Base-by-base conservation (phyloP, 2,797 vertebrate species). In the Crenuchus spilurus region DNA sequence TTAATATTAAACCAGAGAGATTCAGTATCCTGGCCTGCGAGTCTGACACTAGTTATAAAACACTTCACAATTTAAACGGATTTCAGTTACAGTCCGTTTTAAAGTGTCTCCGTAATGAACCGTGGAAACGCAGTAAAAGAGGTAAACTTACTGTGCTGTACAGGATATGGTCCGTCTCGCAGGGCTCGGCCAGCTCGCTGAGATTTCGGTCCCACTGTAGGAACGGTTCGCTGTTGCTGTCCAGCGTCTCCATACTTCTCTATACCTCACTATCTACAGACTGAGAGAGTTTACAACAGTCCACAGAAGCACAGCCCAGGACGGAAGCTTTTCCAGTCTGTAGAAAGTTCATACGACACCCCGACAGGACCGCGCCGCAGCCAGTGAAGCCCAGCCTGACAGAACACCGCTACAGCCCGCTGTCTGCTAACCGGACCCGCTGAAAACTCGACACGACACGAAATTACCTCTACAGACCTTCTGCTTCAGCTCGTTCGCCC, bases 161-260 rank as follows among this genome's bases (percentile, higher is more conserved):
- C 63, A 95, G 88, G 37, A 93, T 92, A 20, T 86, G 90, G 74
- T 98, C 96, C 68, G 89, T 85, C 37, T 98, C 97, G 0, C 89
- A 94, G 10, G 89, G 83, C 82, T 98, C 97, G 13, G 96, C 97
- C 88, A 98, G 90, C 89, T 98, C 97, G 83, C 97, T 97, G 70
- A 98, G 94, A 87, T 96, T 98, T 78, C 95, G 89, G 88, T 97
- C 97, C 97, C 96, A 97, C 65, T 95, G 95, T 33, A 96, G 85
- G 65, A 95, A 91, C 77, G 92, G 76, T 78, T 97, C 96, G 49
- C 85, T 91, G n/a, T n/a, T n/a, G 71, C 92, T 87, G 81, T 97
- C 96, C 89, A 97, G 87, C 87, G 95, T 93, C 84, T 97, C 96
- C 97, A 98, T 98, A 84, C 55, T 74, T 80, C 48, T 30, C 28